These are phyloP conservation scores for Epinephelus cyanopodus DNA, from an alignment of 2,113 vertebrate genomes.

Conservation along the genomic window DNA sequence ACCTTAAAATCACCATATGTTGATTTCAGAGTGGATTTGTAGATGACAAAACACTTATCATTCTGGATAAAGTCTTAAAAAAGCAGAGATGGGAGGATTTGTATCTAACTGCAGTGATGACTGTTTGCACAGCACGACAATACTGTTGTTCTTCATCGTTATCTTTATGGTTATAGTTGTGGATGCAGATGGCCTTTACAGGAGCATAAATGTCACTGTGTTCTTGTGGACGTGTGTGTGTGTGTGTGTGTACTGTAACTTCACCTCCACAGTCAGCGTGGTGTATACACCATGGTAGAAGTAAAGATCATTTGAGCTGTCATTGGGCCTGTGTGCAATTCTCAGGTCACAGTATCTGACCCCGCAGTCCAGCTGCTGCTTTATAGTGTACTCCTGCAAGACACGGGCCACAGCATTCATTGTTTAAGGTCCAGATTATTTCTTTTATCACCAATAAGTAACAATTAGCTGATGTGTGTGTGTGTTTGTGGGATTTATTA, in stretches of 20 bases:
- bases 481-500: conserved; percentile 23
- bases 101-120: background rate
- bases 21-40: no score
- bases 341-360: conserved; percentile 87
- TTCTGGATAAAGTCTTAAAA: background rate
- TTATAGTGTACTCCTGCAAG: conserved; percentile 78
- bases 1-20: background rate
- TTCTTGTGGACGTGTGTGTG: background rate
- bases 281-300: conserved; percentile 88
- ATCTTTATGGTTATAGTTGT: background rate
- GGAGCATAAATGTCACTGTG: background rate
- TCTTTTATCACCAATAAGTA: background rate
- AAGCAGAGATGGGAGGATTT: background rate
- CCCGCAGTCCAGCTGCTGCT: conserved; percentile 85
- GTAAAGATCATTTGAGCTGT: conserved; percentile 83
- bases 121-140: background rate
- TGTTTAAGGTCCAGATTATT: fast-evolving
- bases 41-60: background rate
- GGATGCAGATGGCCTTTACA: background rate
- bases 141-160: background rate
- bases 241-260: background rate
- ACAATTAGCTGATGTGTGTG: no score
- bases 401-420: conserved; percentile 17
- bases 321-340: conserved; percentile 85
- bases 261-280: conserved; percentile 86